Percentiles rank a stretch among this genome's conserved stretches.
Conservation (phyloP, 2,888 invertebrate genomes). For the Terebella lapidaria region DNA sequence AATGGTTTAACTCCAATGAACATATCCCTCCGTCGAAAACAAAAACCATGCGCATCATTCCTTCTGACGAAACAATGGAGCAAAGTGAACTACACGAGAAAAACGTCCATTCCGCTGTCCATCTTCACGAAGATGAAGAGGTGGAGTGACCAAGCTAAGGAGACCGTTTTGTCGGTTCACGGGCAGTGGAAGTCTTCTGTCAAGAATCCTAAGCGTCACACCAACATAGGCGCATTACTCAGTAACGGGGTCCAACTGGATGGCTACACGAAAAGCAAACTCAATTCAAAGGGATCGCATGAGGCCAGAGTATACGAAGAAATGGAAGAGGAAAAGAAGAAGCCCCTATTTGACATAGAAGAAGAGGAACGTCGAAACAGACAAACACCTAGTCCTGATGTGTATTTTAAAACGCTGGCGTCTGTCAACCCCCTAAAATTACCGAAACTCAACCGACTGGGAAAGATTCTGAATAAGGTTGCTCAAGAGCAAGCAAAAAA, state of each 20-base stretch:
- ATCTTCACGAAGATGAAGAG: conserved; percentile 40
- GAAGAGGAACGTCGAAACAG: neutral
- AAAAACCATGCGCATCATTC: conserved; percentile 47
- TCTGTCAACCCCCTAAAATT: neutral
- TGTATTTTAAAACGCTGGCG: conserved; percentile 31
- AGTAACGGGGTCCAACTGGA: conserved; percentile 24
- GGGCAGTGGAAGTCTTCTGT: conserved; percentile 42
- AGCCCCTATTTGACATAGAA: neutral
- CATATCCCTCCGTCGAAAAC: conserved; percentile 42
- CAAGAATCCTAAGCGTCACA: conserved; percentile 21
- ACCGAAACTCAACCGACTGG: conserved; percentile 8
- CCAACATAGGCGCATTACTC: conserved; percentile 17
- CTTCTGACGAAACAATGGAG: conserved; percentile 51
- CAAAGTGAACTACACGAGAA: conserved; percentile 38
- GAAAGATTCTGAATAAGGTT: neutral
- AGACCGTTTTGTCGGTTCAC: conserved; percentile 33
- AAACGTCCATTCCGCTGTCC: conserved; percentile 33
- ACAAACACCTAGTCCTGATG: conserved; percentile 18
- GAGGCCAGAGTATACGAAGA: conserved; percentile 1
- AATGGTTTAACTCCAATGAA: conserved; percentile 44
- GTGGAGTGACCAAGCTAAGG: conserved; percentile 47
- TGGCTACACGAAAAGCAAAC: conserved; percentile 17
- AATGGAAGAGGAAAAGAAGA: neutral
- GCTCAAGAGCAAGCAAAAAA: neutral
- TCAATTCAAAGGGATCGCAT: conserved; percentile 10